phyloP scores from a whole-genome alignment of 1,140 invertebrate genomes.

The Drosophila ananassae region DNA sequence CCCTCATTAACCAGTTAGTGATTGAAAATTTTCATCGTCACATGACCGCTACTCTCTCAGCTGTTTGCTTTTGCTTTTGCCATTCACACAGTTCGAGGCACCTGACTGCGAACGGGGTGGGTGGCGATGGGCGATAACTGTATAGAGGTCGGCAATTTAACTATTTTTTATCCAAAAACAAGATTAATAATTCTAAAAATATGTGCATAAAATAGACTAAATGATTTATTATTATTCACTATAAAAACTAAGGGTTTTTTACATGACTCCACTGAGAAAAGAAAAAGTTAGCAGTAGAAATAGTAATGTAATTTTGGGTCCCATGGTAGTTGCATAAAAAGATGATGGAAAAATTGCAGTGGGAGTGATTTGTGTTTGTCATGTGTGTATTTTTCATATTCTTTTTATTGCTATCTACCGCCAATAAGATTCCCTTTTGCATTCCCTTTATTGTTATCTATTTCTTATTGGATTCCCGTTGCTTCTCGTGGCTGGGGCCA shows the following conservation, averaged over 20 bases:
- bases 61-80: slow-evolving; percentile 64
- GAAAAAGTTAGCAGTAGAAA: neutral
- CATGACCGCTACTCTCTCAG: slow-evolving; percentile 71
- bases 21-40: slow-evolving; percentile 75
- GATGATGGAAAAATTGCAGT: neutral
- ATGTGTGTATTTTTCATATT: neutral
- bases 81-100: slow-evolving; percentile 63
- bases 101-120: slow-evolving; percentile 64
- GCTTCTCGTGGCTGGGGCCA: slow-evolving; percentile 46
- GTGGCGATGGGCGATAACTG: slow-evolving; percentile 30
- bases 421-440: neutral
- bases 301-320: neutral
- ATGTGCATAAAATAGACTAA: neutral
- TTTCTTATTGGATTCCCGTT: slow-evolving; percentile 18
- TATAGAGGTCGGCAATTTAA: slow-evolving; percentile 19
- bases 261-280: no score
- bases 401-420: neutral
- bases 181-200: neutral
- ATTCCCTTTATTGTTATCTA: neutral
- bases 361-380: no score
- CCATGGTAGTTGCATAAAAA: neutral
- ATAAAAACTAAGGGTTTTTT: no score
- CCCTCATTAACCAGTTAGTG: slow-evolving; percentile 23
- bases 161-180: neutral
- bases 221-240: no score